Evolutionary conservation across 1,140 invertebrate genomes (phyloP), one percentile per base, ranked within the genome.

Genomic region (Anastrepha ludens): DNA sequence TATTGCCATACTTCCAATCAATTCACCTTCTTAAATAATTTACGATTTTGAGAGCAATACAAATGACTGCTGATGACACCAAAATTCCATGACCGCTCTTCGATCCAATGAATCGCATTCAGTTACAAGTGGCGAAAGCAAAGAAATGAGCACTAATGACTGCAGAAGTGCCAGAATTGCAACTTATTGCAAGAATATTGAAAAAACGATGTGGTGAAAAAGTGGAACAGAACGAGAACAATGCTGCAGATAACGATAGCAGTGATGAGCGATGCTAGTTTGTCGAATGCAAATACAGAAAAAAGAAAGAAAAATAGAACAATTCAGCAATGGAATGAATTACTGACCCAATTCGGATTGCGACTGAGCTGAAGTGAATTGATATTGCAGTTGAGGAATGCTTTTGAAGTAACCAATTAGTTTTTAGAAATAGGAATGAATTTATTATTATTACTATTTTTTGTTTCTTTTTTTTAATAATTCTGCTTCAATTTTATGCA

Each of bases 131-230:
- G 47, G 74, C 74, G 17, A 50, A 50, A 55, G n/a, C 9, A 20
- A 81, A 50, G 74, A 47, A 81, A 55, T 58, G 74, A 50, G 47
- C n/a, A 39, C 74, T 81, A 81, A 81, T 81, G 74, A 81, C 44
- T 81, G 47, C 74, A 55, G 47, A 81, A 81, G 74, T 81, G 47
- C 74, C 74, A 20, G 20, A 55, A 29, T 50, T 6, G 50, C 47
- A 41, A 81, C 44, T 81, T 41, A 55, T 58, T 81, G 44, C 50
- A 81, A n/a, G 47, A 29, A 58, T 47, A 47, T 41, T 74, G 47
- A 81, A 81, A 55, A 17, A 81, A 6, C 55, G 47, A 8, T 29
- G 47, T 55, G 44, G 9, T 55, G 74, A 81, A 81, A 55, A 81
- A 81, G n/a, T 81, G 44, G 74, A 47, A 55, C 74, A 81, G 55